phyloP scores from a whole-genome alignment of 2,888 invertebrate genomes.

The Luffia ferchaultella region DNA sequence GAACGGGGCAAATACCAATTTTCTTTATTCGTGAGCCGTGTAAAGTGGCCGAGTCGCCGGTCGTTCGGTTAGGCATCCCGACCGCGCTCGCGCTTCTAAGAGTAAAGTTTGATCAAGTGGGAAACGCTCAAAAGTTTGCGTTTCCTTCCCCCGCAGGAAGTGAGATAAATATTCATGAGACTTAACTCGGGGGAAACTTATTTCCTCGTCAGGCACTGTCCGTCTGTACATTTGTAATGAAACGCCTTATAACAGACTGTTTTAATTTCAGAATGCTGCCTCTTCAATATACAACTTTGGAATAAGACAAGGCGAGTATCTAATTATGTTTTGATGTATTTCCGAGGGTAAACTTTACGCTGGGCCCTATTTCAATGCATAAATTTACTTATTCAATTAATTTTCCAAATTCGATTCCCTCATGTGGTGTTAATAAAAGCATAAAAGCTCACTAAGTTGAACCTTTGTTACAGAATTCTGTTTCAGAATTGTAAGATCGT shows the following conservation, averaged over 20 bases:
- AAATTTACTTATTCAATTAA: background rate
- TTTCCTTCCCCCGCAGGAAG: conserved; percentile 36
- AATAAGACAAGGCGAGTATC: background rate
- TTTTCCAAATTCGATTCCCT: no score
- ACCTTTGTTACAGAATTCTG: no score
- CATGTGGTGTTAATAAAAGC: no score
- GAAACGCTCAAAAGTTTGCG: conserved; percentile 55
- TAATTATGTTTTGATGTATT: background rate
- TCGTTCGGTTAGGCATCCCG: no score
- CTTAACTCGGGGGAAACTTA: conserved; percentile 53
- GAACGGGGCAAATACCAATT: background rate
- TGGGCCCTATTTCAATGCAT: background rate
- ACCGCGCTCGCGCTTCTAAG: conserved; percentile 29
- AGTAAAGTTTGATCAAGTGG: conserved; percentile 60
- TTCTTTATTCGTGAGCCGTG: background rate
- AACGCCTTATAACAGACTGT: conserved; percentile 43
- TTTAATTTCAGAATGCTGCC: conserved; percentile 22
- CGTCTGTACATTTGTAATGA: conserved; percentile 54
- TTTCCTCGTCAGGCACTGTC: conserved; percentile 55
- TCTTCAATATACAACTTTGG: background rate
- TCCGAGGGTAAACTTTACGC: background rate
- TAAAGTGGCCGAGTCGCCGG: background rate
- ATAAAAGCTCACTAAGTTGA: no score
- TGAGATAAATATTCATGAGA: conserved; percentile 62
- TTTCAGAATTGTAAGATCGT: no score